phyloP scores from a whole-genome alignment of 2,113 vertebrate genomes.

The Tachuris rubrigastra region DNA sequence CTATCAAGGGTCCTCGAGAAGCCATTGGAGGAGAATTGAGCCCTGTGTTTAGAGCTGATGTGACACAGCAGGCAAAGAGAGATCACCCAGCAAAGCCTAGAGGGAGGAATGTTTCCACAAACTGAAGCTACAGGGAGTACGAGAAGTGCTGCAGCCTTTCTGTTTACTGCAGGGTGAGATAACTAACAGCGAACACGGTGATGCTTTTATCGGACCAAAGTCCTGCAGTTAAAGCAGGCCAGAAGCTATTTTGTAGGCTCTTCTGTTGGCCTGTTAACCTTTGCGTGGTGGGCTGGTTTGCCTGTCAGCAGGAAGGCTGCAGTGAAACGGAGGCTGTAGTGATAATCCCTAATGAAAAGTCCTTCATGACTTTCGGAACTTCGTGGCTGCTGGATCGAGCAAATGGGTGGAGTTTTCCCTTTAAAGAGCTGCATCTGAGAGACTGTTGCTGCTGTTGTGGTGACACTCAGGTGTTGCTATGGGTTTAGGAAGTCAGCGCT shows the following conservation, averaged over 20 bases:
- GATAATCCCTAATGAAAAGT: not conserved
- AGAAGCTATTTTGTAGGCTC: not conserved
- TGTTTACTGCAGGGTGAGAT: not conserved
- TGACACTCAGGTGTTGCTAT: not conserved
- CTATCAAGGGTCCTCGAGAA: not conserved
- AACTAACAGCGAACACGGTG: rapidly evolving
- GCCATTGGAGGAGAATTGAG: rapidly evolving
- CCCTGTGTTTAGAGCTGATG: not conserved
- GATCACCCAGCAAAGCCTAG: not conserved
- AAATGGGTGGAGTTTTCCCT: conserved; percentile 37
- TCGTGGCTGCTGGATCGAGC: rapidly evolving
- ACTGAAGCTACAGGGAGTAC: not conserved
- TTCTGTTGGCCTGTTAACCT: not conserved
- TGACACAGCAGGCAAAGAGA: not conserved
- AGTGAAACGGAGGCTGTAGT: not conserved
- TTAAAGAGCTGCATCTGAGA: not conserved
- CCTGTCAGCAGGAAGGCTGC: not conserved
- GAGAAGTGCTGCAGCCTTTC: not conserved
- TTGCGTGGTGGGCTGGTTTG: not conserved
- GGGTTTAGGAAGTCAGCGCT: not conserved
- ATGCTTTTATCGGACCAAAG: rapidly evolving
- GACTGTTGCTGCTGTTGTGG: not conserved
- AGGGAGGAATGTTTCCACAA: not conserved
- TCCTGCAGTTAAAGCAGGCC: not conserved
- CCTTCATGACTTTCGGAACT: not conserved